Conservation (phyloP, 2,113 vertebrate genomes). For the Bos javanicus region DNA sequence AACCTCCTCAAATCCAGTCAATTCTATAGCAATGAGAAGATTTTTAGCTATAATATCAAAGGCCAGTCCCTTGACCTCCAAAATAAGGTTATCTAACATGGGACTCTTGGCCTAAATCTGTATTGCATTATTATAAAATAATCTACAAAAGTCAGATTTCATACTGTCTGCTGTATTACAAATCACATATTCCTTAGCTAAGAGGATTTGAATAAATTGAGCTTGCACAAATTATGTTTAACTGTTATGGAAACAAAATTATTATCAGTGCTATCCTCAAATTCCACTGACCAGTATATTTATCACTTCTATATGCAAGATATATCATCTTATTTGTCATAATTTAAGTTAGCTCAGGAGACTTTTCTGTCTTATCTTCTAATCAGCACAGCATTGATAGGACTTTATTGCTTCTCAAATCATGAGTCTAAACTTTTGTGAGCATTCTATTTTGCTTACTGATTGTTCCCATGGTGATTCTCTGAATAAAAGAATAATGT, state of each 20-base stretch:
- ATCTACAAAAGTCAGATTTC: not conserved
- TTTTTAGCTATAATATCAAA: not conserved
- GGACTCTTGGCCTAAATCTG: not conserved
- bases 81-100: not conserved
- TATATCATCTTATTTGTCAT: not conserved
- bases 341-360: conserved; percentile 59
- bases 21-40: not conserved
- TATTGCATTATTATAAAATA: conserved; percentile 16
- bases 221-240: not conserved
- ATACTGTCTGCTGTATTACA: not conserved
- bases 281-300: not conserved
- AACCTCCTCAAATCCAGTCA: not conserved
- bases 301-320: not conserved
- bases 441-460: conserved; percentile 54
- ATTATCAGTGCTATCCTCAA: not conserved
- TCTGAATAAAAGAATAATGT: conserved; percentile 58
- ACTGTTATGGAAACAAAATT: conserved; percentile 7
- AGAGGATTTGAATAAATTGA: conserved; percentile 29
- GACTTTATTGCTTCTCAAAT: conserved; percentile 60
- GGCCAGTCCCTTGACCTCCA: not conserved
- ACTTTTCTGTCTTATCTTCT: conserved; percentile 61
- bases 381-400: conserved; percentile 41
- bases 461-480: conserved; percentile 54
- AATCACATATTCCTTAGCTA: not conserved
- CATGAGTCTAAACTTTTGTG: conserved; percentile 41